Percentiles rank a stretch among this genome's conserved stretches.
These are phyloP conservation scores for Lynx canadensis DNA, from an alignment of 2,113 vertebrate species.

Conservation along the genomic window DNA sequence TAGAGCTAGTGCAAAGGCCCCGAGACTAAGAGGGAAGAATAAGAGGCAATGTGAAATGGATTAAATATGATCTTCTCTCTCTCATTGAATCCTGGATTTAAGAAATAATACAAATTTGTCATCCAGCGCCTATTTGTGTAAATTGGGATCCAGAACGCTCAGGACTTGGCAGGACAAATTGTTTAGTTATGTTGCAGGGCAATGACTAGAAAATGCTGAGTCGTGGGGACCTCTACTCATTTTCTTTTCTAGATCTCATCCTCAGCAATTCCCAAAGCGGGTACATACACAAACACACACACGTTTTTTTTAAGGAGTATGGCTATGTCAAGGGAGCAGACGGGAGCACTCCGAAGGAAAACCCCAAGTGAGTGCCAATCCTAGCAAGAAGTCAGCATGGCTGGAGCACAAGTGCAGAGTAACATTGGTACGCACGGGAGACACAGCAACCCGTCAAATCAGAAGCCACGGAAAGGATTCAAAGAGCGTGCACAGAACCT, in stretches of 20 bases:
- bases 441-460: neutral
- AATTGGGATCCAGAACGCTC: neutral
- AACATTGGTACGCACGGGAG: neutral
- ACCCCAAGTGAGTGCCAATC: neutral
- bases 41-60: too few relatives aligned
- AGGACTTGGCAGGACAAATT: neutral
- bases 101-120: neutral
- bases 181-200: neutral
- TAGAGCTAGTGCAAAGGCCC: neutral
- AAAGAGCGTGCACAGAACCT: neutral
- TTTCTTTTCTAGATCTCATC: neutral
- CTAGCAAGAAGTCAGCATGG: neutral
- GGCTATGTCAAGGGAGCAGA: neutral
- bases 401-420: neutral
- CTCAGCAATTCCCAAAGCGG: neutral
- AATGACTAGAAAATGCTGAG: neutral
- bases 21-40: neutral
- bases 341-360: neutral
- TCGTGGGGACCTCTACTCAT: neutral
- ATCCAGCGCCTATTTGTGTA: neutral
- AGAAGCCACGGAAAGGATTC: neutral
- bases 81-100: neutral
- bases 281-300: neutral
- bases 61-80: neutral
- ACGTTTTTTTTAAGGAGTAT: neutral